Conservation (phyloP, 30 jellyfish, hydroid and myxozoan species). For the Sanderia malayensis region DNA sequence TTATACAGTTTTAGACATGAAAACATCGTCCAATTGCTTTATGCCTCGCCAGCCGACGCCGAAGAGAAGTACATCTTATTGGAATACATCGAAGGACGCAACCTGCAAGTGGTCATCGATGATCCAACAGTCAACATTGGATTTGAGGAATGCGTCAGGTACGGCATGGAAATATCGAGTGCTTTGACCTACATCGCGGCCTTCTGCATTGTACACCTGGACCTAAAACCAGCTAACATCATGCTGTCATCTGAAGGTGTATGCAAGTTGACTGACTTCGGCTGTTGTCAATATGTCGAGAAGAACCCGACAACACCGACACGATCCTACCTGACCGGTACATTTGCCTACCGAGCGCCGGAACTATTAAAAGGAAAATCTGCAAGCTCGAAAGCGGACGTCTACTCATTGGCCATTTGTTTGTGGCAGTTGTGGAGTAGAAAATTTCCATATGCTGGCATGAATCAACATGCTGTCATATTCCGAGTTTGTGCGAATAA, state of each 20-base stretch:
- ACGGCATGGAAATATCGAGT: slow-evolving; percentile 62
- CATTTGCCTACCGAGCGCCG: slow-evolving; percentile 94
- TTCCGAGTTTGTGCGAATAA: slow-evolving; percentile 68
- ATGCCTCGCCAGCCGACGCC: slow-evolving; percentile 52
- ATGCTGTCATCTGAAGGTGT: slow-evolving; percentile 62
- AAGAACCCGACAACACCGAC: slow-evolving; percentile 57
- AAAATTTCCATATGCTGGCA: slow-evolving; percentile 75
- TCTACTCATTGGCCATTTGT: slow-evolving; percentile 77
- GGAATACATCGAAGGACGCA: slow-evolving; percentile 78
- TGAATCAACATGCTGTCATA: slow-evolving; percentile 87
- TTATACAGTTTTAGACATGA: slow-evolving; percentile 53
- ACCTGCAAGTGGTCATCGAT: slow-evolving; percentile 66
- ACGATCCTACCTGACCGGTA: slow-evolving; percentile 71
- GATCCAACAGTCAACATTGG: slow-evolving; percentile 34
- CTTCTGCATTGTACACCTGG: slow-evolving; percentile 66
- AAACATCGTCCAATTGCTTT: slow-evolving; percentile 57
- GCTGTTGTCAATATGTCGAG: slow-evolving; percentile 72
- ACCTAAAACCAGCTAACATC: slow-evolving; percentile 82
- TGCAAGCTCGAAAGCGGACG: slow-evolving; percentile 72
- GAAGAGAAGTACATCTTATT: slow-evolving; percentile 50
- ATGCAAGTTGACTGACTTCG: slow-evolving; percentile 86
- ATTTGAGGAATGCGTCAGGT: slow-evolving; percentile 16
- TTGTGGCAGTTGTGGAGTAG: slow-evolving; percentile 95
- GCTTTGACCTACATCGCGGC: slow-evolving; percentile 71
- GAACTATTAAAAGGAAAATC: slow-evolving; percentile 72